phyloP scores from a whole-genome alignment of 1,140 invertebrate genomes.

The Portunus trituberculatus region DNA sequence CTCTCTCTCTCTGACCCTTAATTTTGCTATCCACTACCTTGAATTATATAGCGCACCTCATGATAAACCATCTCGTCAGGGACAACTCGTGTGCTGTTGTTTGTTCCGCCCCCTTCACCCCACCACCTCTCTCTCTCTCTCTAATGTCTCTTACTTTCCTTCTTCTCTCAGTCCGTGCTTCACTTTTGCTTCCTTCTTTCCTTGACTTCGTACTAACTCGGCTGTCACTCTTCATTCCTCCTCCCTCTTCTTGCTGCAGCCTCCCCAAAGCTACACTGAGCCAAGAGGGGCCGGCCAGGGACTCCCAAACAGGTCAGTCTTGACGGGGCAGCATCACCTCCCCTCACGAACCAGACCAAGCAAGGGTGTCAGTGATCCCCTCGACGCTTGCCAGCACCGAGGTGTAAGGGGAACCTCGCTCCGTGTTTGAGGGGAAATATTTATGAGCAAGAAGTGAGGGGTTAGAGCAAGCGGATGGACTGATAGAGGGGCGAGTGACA shows the following conservation, averaged over 20 bases:
- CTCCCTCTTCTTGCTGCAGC: neutral
- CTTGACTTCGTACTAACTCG: neutral
- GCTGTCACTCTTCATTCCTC: neutral
- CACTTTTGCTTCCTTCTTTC: too few species aligned
- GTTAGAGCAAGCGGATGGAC: neutral
- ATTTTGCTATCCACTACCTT: neutral
- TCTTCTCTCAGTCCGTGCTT: too few species aligned
- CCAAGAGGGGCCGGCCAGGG: neutral
- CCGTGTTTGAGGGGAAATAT: slow-evolving; percentile 58
- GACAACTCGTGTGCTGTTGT: too few species aligned
- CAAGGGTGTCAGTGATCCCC: slow-evolving; percentile 27
- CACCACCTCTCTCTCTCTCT: too few species aligned
- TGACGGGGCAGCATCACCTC: neutral
- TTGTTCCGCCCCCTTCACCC: too few species aligned
- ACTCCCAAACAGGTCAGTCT: neutral
- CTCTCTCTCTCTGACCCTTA: neutral
- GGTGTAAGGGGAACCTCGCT: slow-evolving; percentile 52
- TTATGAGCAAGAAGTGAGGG: slow-evolving; percentile 50
- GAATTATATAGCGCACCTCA: too few species aligned
- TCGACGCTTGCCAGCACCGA: slow-evolving; percentile 27
- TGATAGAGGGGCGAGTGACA: neutral
- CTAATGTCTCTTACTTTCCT: too few species aligned
- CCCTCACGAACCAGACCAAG: neutral
- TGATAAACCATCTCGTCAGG: too few species aligned
- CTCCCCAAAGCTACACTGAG: neutral